Conservation (phyloP, 2,113 vertebrate genomes). For the Bos javanicus region DNA sequence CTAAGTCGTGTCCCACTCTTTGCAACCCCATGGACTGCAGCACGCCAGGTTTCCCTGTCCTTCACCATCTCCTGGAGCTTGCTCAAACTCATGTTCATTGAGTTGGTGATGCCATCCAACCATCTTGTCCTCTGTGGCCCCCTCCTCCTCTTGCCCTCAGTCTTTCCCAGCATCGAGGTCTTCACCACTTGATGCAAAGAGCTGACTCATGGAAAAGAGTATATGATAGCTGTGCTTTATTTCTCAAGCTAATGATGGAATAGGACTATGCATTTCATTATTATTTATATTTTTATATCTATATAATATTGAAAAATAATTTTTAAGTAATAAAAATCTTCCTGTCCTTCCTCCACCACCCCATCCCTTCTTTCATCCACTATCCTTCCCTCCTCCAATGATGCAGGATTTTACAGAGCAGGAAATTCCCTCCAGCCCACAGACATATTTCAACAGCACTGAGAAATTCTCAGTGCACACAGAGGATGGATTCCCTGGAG, state of each 20-base stretch:
- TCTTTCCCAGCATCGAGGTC: not conserved
- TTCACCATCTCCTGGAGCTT: not conserved
- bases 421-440: not conserved
- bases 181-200: not conserved
- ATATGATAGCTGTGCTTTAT: not conserved
- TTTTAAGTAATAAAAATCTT: not conserved
- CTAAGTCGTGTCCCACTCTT: not conserved
- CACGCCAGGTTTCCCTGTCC: not conserved
- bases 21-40: not conserved
- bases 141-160: not conserved
- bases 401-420: not conserved
- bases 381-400: not conserved
- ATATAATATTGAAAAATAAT: not conserved
- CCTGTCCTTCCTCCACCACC: not conserved
- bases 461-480: not conserved
- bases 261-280: not conserved
- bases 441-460: fast-evolving
- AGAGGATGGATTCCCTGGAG: not conserved
- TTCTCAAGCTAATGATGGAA: not conserved
- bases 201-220: not conserved
- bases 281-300: not conserved
- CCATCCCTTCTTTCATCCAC: not conserved
- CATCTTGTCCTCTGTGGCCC: not conserved
- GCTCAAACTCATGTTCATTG: not conserved
- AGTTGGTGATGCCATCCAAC: not conserved